Conservation (phyloP, 2,113 vertebrate genomes). For the Dromaius novaehollandiae region DNA sequence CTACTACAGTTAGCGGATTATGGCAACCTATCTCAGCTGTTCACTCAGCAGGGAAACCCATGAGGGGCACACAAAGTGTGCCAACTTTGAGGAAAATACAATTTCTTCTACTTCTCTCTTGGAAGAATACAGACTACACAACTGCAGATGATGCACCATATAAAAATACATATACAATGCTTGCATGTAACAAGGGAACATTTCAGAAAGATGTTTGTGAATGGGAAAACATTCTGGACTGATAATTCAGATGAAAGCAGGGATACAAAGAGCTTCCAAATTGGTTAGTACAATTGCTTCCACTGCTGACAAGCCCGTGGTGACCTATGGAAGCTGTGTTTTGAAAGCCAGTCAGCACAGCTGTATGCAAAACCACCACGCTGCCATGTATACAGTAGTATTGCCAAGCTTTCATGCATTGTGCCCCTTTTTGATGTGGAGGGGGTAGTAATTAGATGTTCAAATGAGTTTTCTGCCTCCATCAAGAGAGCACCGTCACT, state of each 20-base stretch:
- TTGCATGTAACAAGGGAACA: neutral
- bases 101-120: neutral
- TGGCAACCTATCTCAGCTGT: neutral
- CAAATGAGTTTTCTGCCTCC: neutral
- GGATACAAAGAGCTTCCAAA: neutral
- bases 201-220: neutral
- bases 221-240: neutral
- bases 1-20: neutral
- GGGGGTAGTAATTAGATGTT: neutral
- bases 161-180: neutral
- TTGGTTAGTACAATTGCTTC: neutral
- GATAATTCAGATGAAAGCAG: neutral
- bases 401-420: accelerated
- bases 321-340: neutral
- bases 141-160: neutral
- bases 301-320: neutral
- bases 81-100: accelerated
- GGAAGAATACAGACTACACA: neutral
- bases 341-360: neutral
- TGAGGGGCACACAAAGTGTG: neutral
- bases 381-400: accelerated
- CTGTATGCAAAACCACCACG: neutral
- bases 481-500: neutral
- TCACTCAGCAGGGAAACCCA: neutral
- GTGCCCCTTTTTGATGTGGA: neutral